phyloP scores from a whole-genome alignment of 2,113 vertebrate genomes.

The Tricholaema leucomelas region DNA sequence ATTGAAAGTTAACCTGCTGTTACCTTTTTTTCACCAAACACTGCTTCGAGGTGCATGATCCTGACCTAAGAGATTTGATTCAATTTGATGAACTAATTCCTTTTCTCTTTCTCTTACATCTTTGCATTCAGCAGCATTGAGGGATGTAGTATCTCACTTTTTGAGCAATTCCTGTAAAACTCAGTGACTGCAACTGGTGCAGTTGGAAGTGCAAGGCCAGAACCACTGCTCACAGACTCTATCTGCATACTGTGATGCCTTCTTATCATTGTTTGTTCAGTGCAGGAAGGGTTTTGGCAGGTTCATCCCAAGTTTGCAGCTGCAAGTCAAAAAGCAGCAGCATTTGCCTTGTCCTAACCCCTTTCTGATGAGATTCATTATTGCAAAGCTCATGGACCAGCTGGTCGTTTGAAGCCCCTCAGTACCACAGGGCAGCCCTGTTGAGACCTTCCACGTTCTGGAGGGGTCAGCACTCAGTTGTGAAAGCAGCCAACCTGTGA shows the following conservation, averaged over 20 bases:
- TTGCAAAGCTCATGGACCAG: not conserved
- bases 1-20: not conserved
- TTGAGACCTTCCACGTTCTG: not conserved
- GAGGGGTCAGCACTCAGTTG: not conserved
- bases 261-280: not conserved
- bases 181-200: not conserved
- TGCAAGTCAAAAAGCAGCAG: not conserved
- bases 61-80: not conserved
- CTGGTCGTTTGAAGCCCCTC: not conserved
- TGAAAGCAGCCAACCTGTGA: not conserved
- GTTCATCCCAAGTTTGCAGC: not conserved
- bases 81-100: not conserved
- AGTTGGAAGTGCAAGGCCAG: not conserved
- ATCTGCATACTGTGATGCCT: fast-evolving
- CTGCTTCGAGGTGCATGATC: not conserved
- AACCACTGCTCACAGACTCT: not conserved
- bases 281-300: not conserved
- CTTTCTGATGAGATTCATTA: not conserved
- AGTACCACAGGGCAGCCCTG: not conserved
- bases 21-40: not conserved
- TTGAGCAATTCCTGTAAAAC: not conserved
- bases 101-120: not conserved
- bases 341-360: not conserved
- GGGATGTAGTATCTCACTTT: not conserved
- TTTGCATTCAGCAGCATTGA: not conserved